Percentiles rank a stretch among this genome's conserved stretches.
These are phyloP conservation scores for Apostichopus parvimensis DNA, from an alignment of 35 echinoderm and acorn worm genomes.

Conservation along the genomic window DNA sequence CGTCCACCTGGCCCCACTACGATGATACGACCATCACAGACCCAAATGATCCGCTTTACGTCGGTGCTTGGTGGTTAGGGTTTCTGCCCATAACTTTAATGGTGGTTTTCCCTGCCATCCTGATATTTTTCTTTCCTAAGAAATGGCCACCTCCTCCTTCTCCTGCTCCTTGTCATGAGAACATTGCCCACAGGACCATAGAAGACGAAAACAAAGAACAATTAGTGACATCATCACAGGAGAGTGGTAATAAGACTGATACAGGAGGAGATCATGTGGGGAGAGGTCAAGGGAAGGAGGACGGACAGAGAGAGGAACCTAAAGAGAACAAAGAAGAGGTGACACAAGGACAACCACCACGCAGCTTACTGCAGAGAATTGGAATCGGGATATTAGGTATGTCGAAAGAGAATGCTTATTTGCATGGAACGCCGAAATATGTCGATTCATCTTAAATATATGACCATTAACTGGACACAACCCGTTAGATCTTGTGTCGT, in stretches of 20 bases:
- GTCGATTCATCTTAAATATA: too few relatives aligned
- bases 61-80: constrained; percentile 31
- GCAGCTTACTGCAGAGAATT: background rate
- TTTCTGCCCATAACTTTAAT: constrained; percentile 14
- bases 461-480: too few relatives aligned
- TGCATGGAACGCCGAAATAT: too few relatives aligned
- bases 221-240: too few relatives aligned
- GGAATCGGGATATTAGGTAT: background rate
- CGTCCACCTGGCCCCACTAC: background rate
- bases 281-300: background rate
- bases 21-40: background rate
- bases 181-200: too few relatives aligned
- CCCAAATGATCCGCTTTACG: constrained; percentile 6
- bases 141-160: background rate
- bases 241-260: too few relatives aligned
- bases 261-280: too few relatives aligned
- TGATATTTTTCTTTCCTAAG: constrained; percentile 9
- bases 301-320: background rate
- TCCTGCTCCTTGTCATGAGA: too few relatives aligned
- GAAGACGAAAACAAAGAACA: too few relatives aligned
- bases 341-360: background rate
- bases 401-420: too few relatives aligned
- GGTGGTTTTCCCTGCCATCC: background rate
- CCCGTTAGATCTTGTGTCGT: too few relatives aligned
- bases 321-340: background rate